These are phyloP conservation scores for Bettongia penicillata DNA, from an alignment of 2,113 vertebrate genomes.

Conservation along the genomic window DNA sequence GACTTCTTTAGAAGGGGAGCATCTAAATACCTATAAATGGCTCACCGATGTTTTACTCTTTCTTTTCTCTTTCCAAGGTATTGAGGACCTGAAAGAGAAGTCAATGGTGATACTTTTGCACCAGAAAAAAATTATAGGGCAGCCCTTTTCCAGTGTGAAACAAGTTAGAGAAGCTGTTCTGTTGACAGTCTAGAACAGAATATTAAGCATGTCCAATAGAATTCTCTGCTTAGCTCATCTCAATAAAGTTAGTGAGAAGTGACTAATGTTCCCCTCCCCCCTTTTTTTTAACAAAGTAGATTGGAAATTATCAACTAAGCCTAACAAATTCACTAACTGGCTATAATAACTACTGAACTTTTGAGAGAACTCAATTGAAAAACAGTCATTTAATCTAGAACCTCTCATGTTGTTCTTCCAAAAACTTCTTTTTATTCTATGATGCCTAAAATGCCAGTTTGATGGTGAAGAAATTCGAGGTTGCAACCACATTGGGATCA, in stretches of 20 bases:
- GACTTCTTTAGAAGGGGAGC: conserved; percentile 38
- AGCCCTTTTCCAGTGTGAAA: conserved; percentile 22
- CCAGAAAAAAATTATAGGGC: conserved; percentile 30
- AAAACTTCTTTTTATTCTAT: conserved; percentile 5
- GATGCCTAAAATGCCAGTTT: conserved; percentile 7
- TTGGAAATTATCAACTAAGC: conserved; percentile 70
- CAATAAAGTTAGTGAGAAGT: conserved; percentile 73
- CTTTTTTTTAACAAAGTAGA: conserved; percentile 41
- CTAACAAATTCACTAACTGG: conserved; percentile 71
- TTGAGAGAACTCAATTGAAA: background rate
- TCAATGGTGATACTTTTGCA: conserved; percentile 22
- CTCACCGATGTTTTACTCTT: background rate
- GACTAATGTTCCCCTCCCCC: conserved; percentile 43
- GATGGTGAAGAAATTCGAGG: background rate
- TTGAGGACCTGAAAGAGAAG: conserved; percentile 20
- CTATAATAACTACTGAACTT: conserved; percentile 66
- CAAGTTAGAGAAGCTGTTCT: conserved; percentile 19
- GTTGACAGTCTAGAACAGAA: conserved; percentile 32
- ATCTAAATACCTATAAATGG: background rate
- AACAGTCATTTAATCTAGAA: background rate
- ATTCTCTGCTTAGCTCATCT: conserved; percentile 52
- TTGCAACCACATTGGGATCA: conserved; percentile 46
- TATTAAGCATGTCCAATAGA: conserved; percentile 56
- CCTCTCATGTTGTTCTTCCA: background rate
- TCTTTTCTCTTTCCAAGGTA: conserved; percentile 9